phyloP scores from a whole-genome alignment of 2,797 vertebrate genomes.

The Clarias laeviceps region DNA sequence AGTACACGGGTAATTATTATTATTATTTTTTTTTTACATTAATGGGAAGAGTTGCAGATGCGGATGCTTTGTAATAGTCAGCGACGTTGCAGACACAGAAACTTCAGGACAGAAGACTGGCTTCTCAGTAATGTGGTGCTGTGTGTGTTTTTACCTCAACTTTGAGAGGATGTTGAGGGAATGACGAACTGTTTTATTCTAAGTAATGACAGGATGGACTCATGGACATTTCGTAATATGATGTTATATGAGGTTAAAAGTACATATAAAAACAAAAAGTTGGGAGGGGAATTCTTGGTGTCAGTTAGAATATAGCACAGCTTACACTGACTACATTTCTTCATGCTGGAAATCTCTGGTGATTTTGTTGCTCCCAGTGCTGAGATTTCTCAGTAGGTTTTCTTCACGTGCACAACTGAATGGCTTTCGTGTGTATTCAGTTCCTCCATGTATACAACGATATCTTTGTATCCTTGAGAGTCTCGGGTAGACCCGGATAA shows the following conservation, averaged over 20 bases:
- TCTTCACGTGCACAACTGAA: neutral
- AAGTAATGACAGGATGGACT: neutral
- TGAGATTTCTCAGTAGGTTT: constrained; percentile 1
- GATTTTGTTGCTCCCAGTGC: neutral
- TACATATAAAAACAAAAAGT: neutral
- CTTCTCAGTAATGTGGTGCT: neutral
- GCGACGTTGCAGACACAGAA: neutral
- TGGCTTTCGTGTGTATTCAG: neutral
- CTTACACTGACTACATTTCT: neutral
- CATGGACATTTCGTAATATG: neutral
- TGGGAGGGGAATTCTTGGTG: too few species aligned
- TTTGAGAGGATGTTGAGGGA: neutral
- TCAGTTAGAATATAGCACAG: neutral
- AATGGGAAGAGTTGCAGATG: neutral
- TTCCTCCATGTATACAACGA: neutral
- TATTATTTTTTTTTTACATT: neutral
- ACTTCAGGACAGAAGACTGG: neutral
- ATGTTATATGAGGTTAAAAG: neutral
- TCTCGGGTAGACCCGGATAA: neutral
- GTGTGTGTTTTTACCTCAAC: neutral
- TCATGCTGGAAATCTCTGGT: neutral
- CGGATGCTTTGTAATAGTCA: neutral
- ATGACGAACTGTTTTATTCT: neutral
- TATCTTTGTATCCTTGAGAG: neutral
- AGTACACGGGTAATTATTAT: too few species aligned